Conservation (phyloP, 2,113 vertebrate genomes). For the Corvus cornix region DNA sequence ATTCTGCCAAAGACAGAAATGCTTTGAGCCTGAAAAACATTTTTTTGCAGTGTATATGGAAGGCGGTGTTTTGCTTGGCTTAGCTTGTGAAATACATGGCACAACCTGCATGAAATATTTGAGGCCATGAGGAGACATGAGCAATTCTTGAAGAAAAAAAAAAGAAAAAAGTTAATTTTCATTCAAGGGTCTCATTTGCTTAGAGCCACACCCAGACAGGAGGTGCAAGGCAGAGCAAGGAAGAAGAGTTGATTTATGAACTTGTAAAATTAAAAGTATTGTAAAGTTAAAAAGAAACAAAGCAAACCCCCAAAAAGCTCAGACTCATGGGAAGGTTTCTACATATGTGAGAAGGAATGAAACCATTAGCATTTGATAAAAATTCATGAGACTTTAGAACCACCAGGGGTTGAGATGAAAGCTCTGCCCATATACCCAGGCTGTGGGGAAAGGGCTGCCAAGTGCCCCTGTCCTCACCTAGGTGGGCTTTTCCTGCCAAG, state of each 20-base stretch:
- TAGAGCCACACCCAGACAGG: conserved; percentile 12
- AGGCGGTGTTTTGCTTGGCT: conserved; percentile 58
- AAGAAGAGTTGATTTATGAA: conserved; percentile 23
- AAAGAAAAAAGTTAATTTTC: not conserved
- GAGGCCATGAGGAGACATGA: conserved; percentile 49
- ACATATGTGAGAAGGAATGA: not conserved
- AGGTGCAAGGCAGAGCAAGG: not conserved
- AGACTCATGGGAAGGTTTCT: not conserved
- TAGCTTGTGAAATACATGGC: conserved; percentile 53
- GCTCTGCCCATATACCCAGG: not conserved
- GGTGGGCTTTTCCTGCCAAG: not conserved
- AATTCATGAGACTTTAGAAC: not conserved
- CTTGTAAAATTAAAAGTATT: conserved; percentile 15
- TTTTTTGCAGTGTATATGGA: conserved; percentile 45
- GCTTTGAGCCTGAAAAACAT: conserved; percentile 62
- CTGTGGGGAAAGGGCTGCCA: not conserved
- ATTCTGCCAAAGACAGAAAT: conserved; percentile 64
- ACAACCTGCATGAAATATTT: conserved; percentile 67
- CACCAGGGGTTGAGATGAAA: not conserved
- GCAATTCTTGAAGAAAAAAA: not conserved
- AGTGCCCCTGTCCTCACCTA: not conserved
- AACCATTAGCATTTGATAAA: not conserved
- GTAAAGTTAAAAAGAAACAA: not conserved
- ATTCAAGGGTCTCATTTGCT: conserved; percentile 48
- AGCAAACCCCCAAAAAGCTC: not conserved